These are phyloP conservation scores for Plebejus melissa DNA, from an alignment of 2,888 invertebrate genomes.

Conservation along the genomic window DNA sequence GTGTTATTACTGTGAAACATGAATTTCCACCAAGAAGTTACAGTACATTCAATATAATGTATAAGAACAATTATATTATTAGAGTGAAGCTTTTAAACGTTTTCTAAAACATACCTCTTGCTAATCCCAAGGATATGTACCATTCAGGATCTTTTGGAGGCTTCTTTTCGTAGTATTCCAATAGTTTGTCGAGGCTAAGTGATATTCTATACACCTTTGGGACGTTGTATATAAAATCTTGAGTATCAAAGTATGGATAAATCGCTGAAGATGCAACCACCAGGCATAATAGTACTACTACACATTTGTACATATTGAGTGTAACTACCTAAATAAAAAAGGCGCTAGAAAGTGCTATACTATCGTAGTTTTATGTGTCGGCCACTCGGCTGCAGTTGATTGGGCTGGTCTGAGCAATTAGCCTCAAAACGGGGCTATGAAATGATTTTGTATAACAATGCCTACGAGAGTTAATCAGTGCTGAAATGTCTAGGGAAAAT, in stretches of 20 bases:
- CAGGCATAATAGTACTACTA: slow-evolving; percentile 49
- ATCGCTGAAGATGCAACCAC: slow-evolving; percentile 46
- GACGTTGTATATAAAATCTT: slow-evolving; percentile 73
- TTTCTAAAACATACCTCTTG: slow-evolving; percentile 54
- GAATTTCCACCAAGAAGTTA: too few species aligned
- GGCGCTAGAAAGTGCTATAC: not conserved
- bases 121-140: slow-evolving; percentile 62
- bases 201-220: slow-evolving; percentile 70
- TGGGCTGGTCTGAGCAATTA: slow-evolving; percentile 44
- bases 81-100: too few species aligned
- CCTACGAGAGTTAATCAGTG: not conserved
- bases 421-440: slow-evolving; percentile 25
- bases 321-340: slow-evolving; percentile 51
- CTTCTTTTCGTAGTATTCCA: slow-evolving; percentile 67
- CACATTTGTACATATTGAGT: slow-evolving; percentile 57
- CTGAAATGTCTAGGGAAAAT: not conserved
- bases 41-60: too few species aligned
- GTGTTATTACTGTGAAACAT: too few species aligned
- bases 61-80: too few species aligned
- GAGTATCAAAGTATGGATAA: slow-evolving; percentile 72
- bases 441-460: not conserved
- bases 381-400: slow-evolving; percentile 56
- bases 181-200: slow-evolving; percentile 61
- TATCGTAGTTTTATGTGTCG: slow-evolving; percentile 20
- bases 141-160: slow-evolving; percentile 73